phyloP scores from a whole-genome alignment of 2,113 vertebrate genomes.

The Tetrao urogallus region DNA sequence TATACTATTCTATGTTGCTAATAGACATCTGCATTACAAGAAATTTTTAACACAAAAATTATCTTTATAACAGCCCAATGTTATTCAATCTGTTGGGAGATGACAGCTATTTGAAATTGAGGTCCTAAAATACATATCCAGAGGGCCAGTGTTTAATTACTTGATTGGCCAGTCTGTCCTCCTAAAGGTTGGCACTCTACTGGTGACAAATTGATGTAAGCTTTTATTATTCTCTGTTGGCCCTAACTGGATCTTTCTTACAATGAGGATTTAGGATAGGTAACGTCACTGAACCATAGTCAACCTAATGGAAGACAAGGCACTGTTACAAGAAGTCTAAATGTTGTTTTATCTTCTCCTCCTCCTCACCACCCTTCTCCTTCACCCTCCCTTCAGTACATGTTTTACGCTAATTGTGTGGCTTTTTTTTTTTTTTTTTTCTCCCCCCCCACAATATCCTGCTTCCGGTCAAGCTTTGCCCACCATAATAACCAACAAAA shows the following conservation, averaged over 20 bases:
- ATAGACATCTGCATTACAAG: slow-evolving; percentile 96
- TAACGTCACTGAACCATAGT: slow-evolving; percentile 45
- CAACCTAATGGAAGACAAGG: slow-evolving; percentile 46
- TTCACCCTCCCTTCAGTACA: not conserved
- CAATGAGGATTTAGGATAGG: slow-evolving; percentile 35
- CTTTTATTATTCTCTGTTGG: not conserved
- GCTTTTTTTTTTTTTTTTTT: not conserved
- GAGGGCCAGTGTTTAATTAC: not conserved
- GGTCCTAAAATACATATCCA: slow-evolving; percentile 12
- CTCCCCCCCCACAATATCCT: not conserved
- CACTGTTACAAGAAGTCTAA: slow-evolving; percentile 59
- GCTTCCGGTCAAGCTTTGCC: slow-evolving; percentile 33
- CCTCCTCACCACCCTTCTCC: not conserved
- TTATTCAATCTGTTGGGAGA: slow-evolving; percentile 25
- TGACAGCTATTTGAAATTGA: slow-evolving; percentile 31
- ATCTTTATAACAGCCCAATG: not conserved
- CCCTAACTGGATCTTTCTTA: not conserved
- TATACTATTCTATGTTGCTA: slow-evolving; percentile 83
- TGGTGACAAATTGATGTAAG: slow-evolving; percentile 11
- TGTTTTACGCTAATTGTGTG: slow-evolving; percentile 57
- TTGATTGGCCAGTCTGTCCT: slow-evolving; percentile 13
- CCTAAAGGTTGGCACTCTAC: not conserved
- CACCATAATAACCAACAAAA: not conserved
- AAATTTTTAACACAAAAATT: slow-evolving; percentile 39
- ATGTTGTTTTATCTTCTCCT: slow-evolving; percentile 25